These are phyloP conservation scores for Pogonomyrmex californicus DNA, from an alignment of 1,140 invertebrate genomes.

Conservation along the genomic window DNA sequence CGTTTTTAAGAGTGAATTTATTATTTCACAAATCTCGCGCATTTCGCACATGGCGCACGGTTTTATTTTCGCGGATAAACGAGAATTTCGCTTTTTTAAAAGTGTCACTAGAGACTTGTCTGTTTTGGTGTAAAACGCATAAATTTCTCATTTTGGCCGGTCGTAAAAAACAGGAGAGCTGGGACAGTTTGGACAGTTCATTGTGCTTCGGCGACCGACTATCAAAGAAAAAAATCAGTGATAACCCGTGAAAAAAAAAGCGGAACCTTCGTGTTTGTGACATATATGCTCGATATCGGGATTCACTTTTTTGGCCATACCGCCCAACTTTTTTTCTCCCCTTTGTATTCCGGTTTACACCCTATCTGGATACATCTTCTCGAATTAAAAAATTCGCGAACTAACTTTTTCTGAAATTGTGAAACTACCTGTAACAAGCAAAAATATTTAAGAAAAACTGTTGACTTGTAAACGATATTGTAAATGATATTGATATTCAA, in stretches of 20 bases:
- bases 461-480: background rate
- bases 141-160: conserved; percentile 57
- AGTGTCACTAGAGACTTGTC: conserved; percentile 39
- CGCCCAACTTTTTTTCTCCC: conserved; percentile 41
- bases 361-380: background rate
- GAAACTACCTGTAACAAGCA: background rate
- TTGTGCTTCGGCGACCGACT: conserved; percentile 55
- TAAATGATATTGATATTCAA: background rate
- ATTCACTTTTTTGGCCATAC: conserved; percentile 68
- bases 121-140: conserved; percentile 43
- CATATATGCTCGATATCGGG: conserved; percentile 62
- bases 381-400: background rate
- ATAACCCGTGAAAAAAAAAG: conserved; percentile 66
- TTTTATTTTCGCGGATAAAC: conserved; percentile 44
- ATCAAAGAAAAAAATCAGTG: conserved; percentile 49
- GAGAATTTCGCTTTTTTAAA: conserved; percentile 35
- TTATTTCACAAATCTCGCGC: conserved; percentile 32
- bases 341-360: background rate
- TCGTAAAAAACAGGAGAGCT: conserved; percentile 45
- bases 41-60: background rate
- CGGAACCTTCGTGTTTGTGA: conserved; percentile 58
- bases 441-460: background rate
- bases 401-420: background rate
- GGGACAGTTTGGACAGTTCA: conserved; percentile 58
- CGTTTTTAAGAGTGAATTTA: conserved; percentile 8